Evolutionary conservation across 2,888 invertebrate species (phyloP), one percentile per base, ranked within the genome.

Genomic region (Xylota segnis): DNA sequence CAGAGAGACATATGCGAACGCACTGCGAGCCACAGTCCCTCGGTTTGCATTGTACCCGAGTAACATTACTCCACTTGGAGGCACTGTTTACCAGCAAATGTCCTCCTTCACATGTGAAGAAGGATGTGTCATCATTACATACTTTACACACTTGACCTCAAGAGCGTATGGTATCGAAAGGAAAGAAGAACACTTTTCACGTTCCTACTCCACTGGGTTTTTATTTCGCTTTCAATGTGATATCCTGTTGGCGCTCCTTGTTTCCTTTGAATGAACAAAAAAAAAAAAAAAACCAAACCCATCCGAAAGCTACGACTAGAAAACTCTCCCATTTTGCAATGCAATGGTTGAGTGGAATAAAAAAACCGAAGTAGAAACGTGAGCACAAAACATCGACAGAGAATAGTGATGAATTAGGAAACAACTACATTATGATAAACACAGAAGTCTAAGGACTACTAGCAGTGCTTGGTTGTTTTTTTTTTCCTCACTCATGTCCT

Each of bases 321-420:
- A 40, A 34, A 27, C 18, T 54, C 27, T 3, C 14, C 10, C 37
- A 29, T 34, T 47, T 56, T 52, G 14, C 7, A 45, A 43, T 52
- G 61, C 66, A 74, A 34, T 65, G 34, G 68, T 59, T 32, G n/a
- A 47, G 43, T 37, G 12, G 27, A 59, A 59, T 4, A 52, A 16
- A 23, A 68, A 68, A 74, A 58, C 40, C 16, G n/a, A n/a, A 43
- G 68, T 12, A 23, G 14, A 32, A 66, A 77, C 72, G 72, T 74
- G 66, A 70, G 43, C 18, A 66, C 59, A 65, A 59, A 54, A 76
- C 63, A 78, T 79, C 63, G 70, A 70, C 83, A 68, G 47, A 63
- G 75, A 6, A 43, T 70, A 43, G 65, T 79, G 84, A 84, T 79
- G 84, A 84, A 79, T 84, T 79, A 75, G 58, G 84, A 18, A 79